Conservation (phyloP, 2,888 invertebrate genomes). For the Drosophila colorata region DNA sequence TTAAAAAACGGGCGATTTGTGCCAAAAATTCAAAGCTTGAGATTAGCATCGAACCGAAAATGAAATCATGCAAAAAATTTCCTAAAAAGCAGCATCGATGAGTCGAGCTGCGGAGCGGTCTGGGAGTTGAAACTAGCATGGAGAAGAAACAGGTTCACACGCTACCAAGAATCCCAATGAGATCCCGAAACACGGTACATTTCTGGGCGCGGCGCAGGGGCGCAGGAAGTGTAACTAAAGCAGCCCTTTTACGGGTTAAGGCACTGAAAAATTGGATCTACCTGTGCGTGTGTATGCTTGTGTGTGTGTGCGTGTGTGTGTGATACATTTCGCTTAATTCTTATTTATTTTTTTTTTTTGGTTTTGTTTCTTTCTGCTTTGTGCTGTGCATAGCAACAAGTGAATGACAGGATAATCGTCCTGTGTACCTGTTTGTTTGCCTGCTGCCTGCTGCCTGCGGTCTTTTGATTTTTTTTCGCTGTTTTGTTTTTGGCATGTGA, state of each 20-base stretch:
- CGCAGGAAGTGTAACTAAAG: constrained; percentile 53
- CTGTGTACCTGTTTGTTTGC: constrained; percentile 71
- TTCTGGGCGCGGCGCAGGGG: constrained; percentile 20
- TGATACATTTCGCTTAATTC: constrained; percentile 51
- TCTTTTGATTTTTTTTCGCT: constrained; percentile 26
- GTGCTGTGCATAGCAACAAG: constrained; percentile 66
- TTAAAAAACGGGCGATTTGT: constrained; percentile 59
- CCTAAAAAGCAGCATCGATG: constrained; percentile 44
- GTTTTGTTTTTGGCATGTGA: constrained; percentile 74
- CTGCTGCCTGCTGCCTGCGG: constrained; percentile 66
- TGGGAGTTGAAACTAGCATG: constrained; percentile 29
- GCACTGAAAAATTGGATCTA: constrained; percentile 46
- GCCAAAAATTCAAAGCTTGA: constrained; percentile 62
- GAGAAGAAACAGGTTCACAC: constrained; percentile 74
- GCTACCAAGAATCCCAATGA: constrained; percentile 52
- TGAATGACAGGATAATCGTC: constrained; percentile 81
- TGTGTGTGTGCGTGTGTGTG: constrained; percentile 24
- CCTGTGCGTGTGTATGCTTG: constrained; percentile 26
- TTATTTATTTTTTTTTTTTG: neutral
- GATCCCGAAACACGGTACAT: constrained; percentile 31
- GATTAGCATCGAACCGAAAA: constrained; percentile 66
- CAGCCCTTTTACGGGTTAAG: constrained; percentile 58
- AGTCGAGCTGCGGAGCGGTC: constrained; percentile 12
- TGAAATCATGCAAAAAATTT: constrained; percentile 63
- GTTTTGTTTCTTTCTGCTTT: constrained; percentile 18